Percentiles rank a stretch among this genome's conserved stretches.
Evolutionary conservation across 2,797 vertebrate genomes (phyloP).

Genomic region (Channa striata): DNA sequence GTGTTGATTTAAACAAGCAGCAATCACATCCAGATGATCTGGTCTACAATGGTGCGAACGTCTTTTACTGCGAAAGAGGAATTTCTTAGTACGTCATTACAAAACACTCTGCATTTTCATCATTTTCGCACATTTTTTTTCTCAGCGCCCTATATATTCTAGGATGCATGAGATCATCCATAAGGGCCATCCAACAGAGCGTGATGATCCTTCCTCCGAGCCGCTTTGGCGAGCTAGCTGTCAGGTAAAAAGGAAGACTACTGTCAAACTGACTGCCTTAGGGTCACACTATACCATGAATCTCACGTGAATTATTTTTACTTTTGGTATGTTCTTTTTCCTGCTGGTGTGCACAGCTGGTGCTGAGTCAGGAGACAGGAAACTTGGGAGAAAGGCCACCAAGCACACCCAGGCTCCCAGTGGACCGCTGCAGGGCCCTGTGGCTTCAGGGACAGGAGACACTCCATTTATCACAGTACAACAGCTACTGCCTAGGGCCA

Average conservation of each 20-base stretch:
- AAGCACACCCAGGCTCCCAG: slow-evolving; percentile 66
- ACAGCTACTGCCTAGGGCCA: slow-evolving; percentile 62
- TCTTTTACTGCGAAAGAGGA: slow-evolving; percentile 31
- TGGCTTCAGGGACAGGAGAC: slow-evolving; percentile 74
- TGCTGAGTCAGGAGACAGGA: slow-evolving; percentile 85
- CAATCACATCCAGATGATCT: slow-evolving; percentile 67
- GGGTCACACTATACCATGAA: slow-evolving; percentile 62
- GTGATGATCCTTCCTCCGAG: slow-evolving; percentile 27
- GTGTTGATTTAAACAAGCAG: slow-evolving; percentile 55
- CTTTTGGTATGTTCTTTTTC: slow-evolving; percentile 69
- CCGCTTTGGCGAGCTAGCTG: slow-evolving; percentile 32
- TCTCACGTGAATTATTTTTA: slow-evolving; percentile 72
- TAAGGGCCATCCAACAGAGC: slow-evolving; percentile 24
- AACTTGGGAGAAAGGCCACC: slow-evolving; percentile 79
- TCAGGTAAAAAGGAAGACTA: slow-evolving; percentile 57
- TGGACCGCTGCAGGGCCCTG: slow-evolving; percentile 59
- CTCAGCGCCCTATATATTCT: slow-evolving; percentile 22
- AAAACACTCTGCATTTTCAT: slow-evolving; percentile 32
- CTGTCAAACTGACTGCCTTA: slow-evolving; percentile 61
- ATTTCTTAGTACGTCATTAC: slow-evolving; percentile 29
- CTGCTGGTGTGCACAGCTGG: slow-evolving; percentile 74
- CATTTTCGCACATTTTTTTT: slow-evolving; percentile 32
- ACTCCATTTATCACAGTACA: slow-evolving; percentile 80
- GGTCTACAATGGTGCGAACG: slow-evolving; percentile 37
- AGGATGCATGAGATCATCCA: slow-evolving; percentile 41